Conservation (phyloP, 1,140 invertebrate species). For the Cherax quadricarinatus region DNA sequence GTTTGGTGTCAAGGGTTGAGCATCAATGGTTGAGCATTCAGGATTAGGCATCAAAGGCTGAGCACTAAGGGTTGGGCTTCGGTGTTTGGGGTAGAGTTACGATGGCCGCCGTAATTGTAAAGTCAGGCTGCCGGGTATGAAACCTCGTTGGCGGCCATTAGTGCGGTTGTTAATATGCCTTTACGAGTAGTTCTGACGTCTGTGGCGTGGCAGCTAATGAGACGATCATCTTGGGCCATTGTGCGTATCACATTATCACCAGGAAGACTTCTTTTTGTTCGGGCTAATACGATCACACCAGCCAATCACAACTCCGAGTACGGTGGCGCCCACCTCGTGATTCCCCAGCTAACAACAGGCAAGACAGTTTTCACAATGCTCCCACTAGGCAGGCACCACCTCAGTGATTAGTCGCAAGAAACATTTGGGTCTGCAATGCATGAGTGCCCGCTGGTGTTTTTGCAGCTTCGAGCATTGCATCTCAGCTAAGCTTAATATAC, state of each 20-base stretch:
- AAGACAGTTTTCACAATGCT: not conserved
- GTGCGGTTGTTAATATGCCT: not conserved
- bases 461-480: not conserved
- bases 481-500: not conserved
- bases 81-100: no score
- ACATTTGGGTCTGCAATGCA: not conserved
- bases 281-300: not conserved
- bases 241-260: not conserved
- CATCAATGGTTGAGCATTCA: no score
- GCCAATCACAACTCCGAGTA: not conserved
- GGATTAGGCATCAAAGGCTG: no score
- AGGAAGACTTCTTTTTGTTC: not conserved
- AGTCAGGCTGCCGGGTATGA: not conserved
- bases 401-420: not conserved
- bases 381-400: not conserved
- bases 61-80: no score
- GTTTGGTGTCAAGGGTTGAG: no score
- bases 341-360: not conserved
- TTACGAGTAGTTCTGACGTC: not conserved
- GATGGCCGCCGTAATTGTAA: not conserved
- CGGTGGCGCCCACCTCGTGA: not conserved
- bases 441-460: not conserved
- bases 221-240: not conserved
- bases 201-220: not conserved
- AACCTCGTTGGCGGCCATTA: not conserved